A percentile compares a stretch with the other conserved stretches of the same genome.
These are phyloP conservation scores for Selenia dentaria DNA, from an alignment of 2,888 invertebrate genomes.

Conservation along the genomic window DNA sequence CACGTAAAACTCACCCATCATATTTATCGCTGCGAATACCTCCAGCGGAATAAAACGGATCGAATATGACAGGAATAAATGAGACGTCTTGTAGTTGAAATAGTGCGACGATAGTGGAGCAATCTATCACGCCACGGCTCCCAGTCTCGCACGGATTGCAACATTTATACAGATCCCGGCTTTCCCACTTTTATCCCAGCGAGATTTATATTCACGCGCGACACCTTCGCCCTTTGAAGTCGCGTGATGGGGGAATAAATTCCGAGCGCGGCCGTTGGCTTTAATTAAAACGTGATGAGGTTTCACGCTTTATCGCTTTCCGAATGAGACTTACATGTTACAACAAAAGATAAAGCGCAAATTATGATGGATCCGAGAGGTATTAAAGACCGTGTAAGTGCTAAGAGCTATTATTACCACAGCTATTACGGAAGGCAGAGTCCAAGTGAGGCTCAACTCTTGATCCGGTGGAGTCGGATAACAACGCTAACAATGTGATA, in stretches of 20 bases:
- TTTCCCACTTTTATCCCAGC: slow-evolving; percentile 67
- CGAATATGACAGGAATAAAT: slow-evolving; percentile 73
- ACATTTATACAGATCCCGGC: slow-evolving; percentile 72
- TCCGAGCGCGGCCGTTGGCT: slow-evolving; percentile 65
- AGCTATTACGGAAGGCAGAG: slow-evolving; percentile 65
- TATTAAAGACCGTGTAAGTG: slow-evolving; percentile 53
- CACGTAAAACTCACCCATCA: slow-evolving; percentile 47
- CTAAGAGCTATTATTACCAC: slow-evolving; percentile 59
- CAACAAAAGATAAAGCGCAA: slow-evolving; percentile 25
- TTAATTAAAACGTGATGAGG: slow-evolving; percentile 76
- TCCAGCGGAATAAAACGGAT: slow-evolving; percentile 55
- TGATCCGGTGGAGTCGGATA: slow-evolving; percentile 78
- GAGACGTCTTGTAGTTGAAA: slow-evolving; percentile 71
- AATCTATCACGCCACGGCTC: slow-evolving; percentile 67
- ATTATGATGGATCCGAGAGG: slow-evolving; percentile 37
- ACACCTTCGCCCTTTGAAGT: slow-evolving; percentile 80
- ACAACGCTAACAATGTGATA: slow-evolving; percentile 83
- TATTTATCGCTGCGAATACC: slow-evolving; percentile 52
- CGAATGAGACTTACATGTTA: slow-evolving; percentile 31
- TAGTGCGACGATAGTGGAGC: slow-evolving; percentile 66
- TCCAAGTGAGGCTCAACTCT: slow-evolving; percentile 68
- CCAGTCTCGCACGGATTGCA: slow-evolving; percentile 68
- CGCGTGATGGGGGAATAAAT: slow-evolving; percentile 70
- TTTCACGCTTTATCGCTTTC: slow-evolving; percentile 49
- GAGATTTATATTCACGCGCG: slow-evolving; percentile 76